Base-by-base conservation (phyloP, 1,140 invertebrate species). In the Maniola jurtina region DNA sequence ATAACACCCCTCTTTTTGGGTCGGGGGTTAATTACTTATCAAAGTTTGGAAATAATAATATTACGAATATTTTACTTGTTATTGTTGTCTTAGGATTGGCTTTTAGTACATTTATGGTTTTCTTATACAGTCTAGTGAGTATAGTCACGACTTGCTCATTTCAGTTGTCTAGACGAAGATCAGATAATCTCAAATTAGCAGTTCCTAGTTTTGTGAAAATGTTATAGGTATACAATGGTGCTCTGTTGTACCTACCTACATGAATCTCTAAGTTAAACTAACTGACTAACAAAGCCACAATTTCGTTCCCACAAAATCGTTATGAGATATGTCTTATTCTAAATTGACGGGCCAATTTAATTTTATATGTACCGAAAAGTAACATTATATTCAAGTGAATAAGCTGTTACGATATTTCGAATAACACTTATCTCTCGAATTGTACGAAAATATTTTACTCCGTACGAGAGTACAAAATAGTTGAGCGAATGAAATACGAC, bases 401-500 rank as follows among this genome's bases (percentile, higher is more conserved):
- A 25, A 25, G 25, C 25, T 25, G 25, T 25, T 25, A 25, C 4
- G 25, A 25, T 25, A 16, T 50, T 15, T 50, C 13, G 5, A 50
- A 34, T 2, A 55, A 13, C 25, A 55, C 52, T 55, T 55, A 3
- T 55, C 25, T 55, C 9, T 34, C 11, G 6, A 34, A 55, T 3
- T 55, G 52, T 55, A 55, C 33, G 13, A 55, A 10, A 33, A 13
- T 13, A n/a, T 52, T 9, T 42, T 10, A 9, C 13, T 42, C 5
- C 10, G 16, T 11, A 6, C 52, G 52, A 13, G 33, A 34, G 10
- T 55, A 34, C 34, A 34, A 11, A 55, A 55, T 55, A 55, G 52
- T 55, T 13, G 33, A 55, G 52, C 13, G 52, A 33, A 54, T 63
- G 38, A 63, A 55, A 55, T 55, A 63, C 52, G 16, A 33, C 50